Evolutionary conservation across 1,140 invertebrate genomes (phyloP).

Genomic region (Sycophila sp.): DNA sequence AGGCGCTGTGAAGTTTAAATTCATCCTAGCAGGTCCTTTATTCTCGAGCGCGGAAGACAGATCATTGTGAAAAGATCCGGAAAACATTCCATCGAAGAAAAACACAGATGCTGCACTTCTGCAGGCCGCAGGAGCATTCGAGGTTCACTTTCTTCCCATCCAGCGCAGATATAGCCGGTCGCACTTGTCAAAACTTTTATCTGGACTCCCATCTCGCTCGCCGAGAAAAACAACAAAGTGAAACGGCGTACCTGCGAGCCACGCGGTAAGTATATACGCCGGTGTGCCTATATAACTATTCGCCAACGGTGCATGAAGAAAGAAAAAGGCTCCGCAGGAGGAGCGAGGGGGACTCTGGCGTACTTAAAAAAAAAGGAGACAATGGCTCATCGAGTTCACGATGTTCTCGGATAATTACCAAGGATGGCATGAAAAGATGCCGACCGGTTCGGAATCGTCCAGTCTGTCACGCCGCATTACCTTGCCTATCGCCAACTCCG

Average conservation of each 20-base stretch:
- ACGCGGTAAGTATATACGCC: no score
- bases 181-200: constrained; percentile 56
- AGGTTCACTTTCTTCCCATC: neutral
- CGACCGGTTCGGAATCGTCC: constrained; percentile 48
- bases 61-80: constrained; percentile 1
- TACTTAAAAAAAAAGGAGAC: constrained; percentile 45
- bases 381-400: constrained; percentile 45
- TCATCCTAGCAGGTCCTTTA: neutral
- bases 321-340: constrained; percentile 18
- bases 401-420: constrained; percentile 58
- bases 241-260: neutral
- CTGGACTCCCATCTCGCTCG: constrained; percentile 37
- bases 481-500: constrained; percentile 51
- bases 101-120: neutral
- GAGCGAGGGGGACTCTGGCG: constrained; percentile 17
- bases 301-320: constrained; percentile 15
- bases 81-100: constrained; percentile 4
- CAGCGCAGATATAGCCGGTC: constrained; percentile 4
- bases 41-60: neutral
- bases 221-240: constrained; percentile 44
- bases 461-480: constrained; percentile 57
- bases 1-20: no score
- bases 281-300: no score
- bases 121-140: neutral
- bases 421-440: constrained; percentile 58